Evolutionary conservation across 1,140 invertebrate genomes (phyloP), one percentile per base, ranked within the genome.

Genomic region (Sogatella furcifera): DNA sequence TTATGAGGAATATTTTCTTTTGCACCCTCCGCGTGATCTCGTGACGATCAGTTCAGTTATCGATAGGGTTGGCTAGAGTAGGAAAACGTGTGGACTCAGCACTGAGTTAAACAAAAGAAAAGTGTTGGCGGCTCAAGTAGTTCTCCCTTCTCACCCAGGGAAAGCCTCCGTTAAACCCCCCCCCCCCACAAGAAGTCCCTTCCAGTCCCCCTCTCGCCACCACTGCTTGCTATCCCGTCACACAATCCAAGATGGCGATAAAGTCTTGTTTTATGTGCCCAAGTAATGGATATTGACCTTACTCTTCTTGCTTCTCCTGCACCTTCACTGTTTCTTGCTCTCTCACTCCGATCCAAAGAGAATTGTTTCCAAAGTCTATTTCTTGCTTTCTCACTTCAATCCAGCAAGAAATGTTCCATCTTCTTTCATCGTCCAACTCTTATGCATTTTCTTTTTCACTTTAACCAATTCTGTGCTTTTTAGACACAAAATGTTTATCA

Each of bases 281-380:
- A 22, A 49, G 46, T 49, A 49, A 49, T 49, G 46, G 46, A 49
- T 49, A 49, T 49, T 49, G 46, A 49, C 46, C 46, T 49, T 49
- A 22, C 46, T 49, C 46, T 17, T 19, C 34, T 10, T 38, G 34
- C 34, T 38, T 49, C 46, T 17, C 11, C 15, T n/a, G 6, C 46
- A 49, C 3, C 15, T 22, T 49, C 17, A 19, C 46, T 49, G 15
- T 49, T 49, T 49, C 14, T 49, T 49, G 6, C 46, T 22, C 11
- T 10, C 21, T 49, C 46, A 49, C 15, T 38, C 9, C 34, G 11
- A 38, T 38, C 34, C 9, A 38, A 13, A 13, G 11, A 38, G 34
- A 38, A 13, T 8, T 11, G 34, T 38, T 28, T 9, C 34, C 31
- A 5, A 5, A 4, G 31, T 31, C 4, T 31, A 31, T 31, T 31